These are phyloP conservation scores for Cheilosia vulpina DNA, from an alignment of 2,888 invertebrate genomes.

Conservation along the genomic window DNA sequence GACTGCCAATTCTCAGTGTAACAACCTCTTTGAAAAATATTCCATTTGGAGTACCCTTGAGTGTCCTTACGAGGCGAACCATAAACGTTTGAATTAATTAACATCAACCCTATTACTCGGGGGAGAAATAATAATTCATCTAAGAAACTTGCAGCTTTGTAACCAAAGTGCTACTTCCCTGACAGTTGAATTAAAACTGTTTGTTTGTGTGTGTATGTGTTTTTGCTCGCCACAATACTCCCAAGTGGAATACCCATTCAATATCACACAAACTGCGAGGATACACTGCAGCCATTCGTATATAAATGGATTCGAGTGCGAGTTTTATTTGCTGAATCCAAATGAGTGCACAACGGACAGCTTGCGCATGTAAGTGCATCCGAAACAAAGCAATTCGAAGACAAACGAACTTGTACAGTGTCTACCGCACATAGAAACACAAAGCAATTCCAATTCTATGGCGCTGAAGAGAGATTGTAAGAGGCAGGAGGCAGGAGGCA, in stretches of 20 bases:
- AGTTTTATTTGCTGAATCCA: constrained; percentile 60
- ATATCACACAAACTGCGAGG: not conserved
- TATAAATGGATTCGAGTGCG: constrained; percentile 43
- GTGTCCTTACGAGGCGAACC: constrained; percentile 8
- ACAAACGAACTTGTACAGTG: constrained; percentile 52
- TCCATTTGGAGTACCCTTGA: not conserved
- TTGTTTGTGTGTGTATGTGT: not conserved
- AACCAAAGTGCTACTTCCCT: constrained; percentile 17
- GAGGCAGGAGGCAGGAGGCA: not conserved
- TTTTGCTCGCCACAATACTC: not conserved
- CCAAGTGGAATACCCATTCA: constrained; percentile 12
- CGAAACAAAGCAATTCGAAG: constrained; percentile 46
- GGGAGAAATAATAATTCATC: constrained; percentile 29
- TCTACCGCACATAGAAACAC: constrained; percentile 39
- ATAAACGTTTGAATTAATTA: constrained; percentile 63
- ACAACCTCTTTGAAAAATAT: too few species aligned
- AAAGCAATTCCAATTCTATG: constrained; percentile 35
- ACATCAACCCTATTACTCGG: constrained; percentile 12
- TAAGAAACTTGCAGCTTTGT: constrained; percentile 24
- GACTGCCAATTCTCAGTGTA: too few species aligned
- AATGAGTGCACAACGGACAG: constrained; percentile 52
- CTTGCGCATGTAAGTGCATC: constrained; percentile 36
- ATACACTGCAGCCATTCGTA: constrained; percentile 25
- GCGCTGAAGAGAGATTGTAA: not conserved
- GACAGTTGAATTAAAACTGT: constrained; percentile 34